A percentile compares a stretch with the other conserved stretches of the same genome.
These are phyloP conservation scores for Chaetorhynchus papuensis DNA, from an alignment of 2,113 vertebrate genomes.

Conservation along the genomic window DNA sequence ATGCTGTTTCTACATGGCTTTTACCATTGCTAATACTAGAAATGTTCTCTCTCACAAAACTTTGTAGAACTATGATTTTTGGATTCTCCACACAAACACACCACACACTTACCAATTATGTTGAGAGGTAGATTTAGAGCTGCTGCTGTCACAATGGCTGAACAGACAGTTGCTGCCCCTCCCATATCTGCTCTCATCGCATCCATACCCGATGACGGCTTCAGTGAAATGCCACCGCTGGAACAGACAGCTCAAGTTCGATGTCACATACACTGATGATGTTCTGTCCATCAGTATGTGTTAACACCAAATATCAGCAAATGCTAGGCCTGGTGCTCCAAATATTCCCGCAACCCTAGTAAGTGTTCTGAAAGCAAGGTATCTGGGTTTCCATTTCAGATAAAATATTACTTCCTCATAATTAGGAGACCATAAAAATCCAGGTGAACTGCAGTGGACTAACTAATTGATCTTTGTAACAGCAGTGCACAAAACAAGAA, in stretches of 20 bases:
- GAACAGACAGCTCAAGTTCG: neutral
- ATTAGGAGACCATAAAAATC: neutral
- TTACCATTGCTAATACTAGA: neutral
- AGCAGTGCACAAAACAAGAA: neutral
- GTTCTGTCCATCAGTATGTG: neutral
- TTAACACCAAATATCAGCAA: neutral
- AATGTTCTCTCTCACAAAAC: neutral
- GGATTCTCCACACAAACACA: neutral
- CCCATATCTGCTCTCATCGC: conserved; percentile 98
- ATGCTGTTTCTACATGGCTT: neutral
- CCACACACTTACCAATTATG: conserved; percentile 82
- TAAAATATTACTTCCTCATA: neutral
- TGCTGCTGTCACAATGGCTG: conserved; percentile 88
- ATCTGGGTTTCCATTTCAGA: neutral
- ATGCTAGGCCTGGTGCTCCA: neutral
- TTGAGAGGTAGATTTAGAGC: conserved; percentile 88
- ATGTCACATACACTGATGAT: no score
- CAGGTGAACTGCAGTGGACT: neutral
- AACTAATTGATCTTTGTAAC: neutral
- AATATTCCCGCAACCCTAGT: neutral
- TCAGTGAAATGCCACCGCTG: conserved; percentile 97
- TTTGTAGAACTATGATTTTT: neutral
- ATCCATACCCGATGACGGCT: conserved; percentile 90
- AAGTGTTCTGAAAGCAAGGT: neutral
- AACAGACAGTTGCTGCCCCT: conserved; percentile 90